These are phyloP conservation scores for Potamarius usumacintae DNA, from an alignment of 2,113 vertebrate species.

Conservation along the genomic window DNA sequence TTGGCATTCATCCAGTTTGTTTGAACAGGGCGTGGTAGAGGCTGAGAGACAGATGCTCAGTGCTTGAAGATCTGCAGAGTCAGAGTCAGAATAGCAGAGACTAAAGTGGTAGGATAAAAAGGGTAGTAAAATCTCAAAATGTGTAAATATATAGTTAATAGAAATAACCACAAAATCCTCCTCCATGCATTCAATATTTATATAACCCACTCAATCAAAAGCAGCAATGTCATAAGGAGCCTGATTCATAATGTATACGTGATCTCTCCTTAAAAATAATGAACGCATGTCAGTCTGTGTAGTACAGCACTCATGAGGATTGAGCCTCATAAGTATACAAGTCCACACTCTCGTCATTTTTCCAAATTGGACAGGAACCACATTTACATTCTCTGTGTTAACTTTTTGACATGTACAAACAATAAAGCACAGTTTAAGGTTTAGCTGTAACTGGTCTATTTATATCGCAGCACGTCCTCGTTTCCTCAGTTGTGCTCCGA, in stretches of 20 bases:
- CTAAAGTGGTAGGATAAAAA: background rate
- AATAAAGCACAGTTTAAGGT: background rate
- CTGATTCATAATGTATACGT: background rate
- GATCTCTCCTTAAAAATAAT: background rate
- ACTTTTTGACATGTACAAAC: background rate
- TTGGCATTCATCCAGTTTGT: constrained; percentile 42
- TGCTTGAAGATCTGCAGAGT: constrained; percentile 18
- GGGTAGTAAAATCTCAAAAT: background rate
- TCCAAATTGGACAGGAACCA: background rate
- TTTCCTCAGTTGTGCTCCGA: background rate
- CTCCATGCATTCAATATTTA: background rate
- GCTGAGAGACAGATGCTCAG: background rate
- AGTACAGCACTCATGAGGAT: background rate
- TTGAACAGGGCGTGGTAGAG: constrained; percentile 30
- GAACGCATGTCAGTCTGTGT: background rate
- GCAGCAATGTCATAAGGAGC: background rate
- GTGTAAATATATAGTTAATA: background rate
- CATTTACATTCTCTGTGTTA: background rate
- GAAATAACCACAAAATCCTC: background rate
- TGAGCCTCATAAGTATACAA: background rate
- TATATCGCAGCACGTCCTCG: background rate
- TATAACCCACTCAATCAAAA: background rate
- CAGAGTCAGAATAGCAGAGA: background rate
- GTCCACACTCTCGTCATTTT: background rate
- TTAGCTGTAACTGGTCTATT: background rate